Evolutionary conservation across 1,140 invertebrate genomes (phyloP).

Genomic region (Diuraphis noxia): DNA sequence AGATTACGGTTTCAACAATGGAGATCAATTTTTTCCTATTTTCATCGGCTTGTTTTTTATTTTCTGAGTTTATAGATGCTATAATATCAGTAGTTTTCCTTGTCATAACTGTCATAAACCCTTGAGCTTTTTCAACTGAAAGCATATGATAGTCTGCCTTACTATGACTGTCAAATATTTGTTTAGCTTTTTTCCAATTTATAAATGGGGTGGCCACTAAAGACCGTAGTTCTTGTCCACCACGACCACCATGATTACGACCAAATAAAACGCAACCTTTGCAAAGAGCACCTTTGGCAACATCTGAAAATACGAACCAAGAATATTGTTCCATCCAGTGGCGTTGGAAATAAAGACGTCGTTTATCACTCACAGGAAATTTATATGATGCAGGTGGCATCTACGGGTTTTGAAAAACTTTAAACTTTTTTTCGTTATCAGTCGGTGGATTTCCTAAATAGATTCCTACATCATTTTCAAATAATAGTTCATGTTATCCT

Average conservation of each 20-base stretch:
- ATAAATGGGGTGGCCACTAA: background rate
- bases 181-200: background rate
- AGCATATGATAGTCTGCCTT: background rate
- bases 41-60: background rate
- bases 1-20: background rate
- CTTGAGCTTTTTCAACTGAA: slow-evolving; percentile 6
- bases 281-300: background rate
- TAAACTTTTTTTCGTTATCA: background rate
- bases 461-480: background rate
- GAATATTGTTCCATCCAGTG: background rate
- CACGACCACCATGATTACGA: background rate
- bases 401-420: background rate
- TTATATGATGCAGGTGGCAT: background rate
- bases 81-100: background rate
- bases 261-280: background rate
- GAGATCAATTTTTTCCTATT: background rate
- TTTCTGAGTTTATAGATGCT: slow-evolving; percentile 8
- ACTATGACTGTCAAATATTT: background rate
- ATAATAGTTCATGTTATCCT: background rate
- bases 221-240: background rate
- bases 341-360: background rate
- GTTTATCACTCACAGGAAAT: background rate
- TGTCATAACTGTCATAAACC: background rate
- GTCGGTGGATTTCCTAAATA: background rate
- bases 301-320: background rate